phyloP scores from a whole-genome alignment of 2,888 invertebrate genomes.

The Cordylochernes scorpioides region DNA sequence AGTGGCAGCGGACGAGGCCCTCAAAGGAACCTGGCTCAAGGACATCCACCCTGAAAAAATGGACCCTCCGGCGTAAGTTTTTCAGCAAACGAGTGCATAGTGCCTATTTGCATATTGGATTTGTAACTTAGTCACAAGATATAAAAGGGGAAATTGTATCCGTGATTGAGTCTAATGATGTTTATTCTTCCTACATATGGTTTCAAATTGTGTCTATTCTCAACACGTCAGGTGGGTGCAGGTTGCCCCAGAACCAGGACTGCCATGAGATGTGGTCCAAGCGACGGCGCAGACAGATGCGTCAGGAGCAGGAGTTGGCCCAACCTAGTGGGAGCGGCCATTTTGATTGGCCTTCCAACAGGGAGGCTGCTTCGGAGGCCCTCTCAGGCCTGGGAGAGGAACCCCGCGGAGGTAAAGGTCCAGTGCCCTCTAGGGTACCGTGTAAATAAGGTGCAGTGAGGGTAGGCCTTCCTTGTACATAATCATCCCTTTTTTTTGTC shows the following conservation, averaged over 20 bases:
- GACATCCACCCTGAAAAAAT: constrained; percentile 49
- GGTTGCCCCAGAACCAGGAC: constrained; percentile 79
- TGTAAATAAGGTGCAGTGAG: no score
- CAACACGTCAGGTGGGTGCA: constrained; percentile 11
- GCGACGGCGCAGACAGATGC: constrained; percentile 54
- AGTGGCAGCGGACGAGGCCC: constrained; percentile 75
- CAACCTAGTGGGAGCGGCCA: no score
- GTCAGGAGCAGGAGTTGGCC: constrained; percentile 21
- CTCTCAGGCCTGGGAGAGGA: no score
- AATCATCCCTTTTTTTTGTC: no score
- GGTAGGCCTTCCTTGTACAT: no score
- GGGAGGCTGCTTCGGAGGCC: no score
- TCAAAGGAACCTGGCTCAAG: constrained; percentile 71
- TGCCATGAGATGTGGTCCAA: constrained; percentile 99
- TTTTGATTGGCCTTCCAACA: no score
- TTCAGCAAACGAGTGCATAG: not conserved
- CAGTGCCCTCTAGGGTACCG: no score
- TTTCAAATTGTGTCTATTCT: not conserved
- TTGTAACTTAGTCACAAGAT: not conserved
- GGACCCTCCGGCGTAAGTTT: constrained; percentile 31
- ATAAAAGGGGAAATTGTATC: not conserved
- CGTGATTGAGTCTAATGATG: not conserved
- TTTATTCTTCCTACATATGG: not conserved
- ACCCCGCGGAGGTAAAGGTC: no score
- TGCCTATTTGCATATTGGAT: not conserved